Evolutionary conservation across 2,797 vertebrate genomes (phyloP), one percentile per base, ranked within the genome.

Genomic region (Nyctibius grandis): DNA sequence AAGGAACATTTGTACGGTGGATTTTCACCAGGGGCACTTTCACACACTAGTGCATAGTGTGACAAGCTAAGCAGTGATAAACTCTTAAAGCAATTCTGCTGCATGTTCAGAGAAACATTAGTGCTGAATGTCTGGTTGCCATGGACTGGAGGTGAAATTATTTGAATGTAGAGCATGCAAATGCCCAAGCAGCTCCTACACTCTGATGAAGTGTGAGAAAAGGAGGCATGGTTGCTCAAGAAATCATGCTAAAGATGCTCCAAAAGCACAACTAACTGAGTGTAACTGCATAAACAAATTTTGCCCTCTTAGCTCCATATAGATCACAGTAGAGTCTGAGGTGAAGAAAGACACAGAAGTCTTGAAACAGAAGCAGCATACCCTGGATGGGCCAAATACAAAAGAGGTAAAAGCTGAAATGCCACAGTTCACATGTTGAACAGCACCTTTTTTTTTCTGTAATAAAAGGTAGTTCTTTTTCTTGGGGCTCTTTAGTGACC

Each of bases 401-500:
- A 69, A 70, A n/a, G 5, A 73, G 38, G 5, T 16, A 47, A 63
- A 74, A 85, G 23, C 3, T 75, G 29, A 77, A 34, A 36, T 70
- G 14, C 7, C 20, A 29, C 0, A 2, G 12, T 38, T 53, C 3
- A 10, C 0, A 0, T 12, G 3, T 15, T 64, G 26, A 67, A 26
- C 11, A 56, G 5, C 5, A 44, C 33, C n/a, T n/a, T n/a, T 67
- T 75, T 19, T 42, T 60, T 91, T 51, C 22, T 67, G 9, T 38
- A 34, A 29, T 18, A 48, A 48, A 44, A 68, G 4, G 15, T 6
- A 80, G 3, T 3, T 50, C 25, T 47, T 81, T 59, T 92, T 18
- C 50, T 51, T 36, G n/a, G 29, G 9, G 9, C 11, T 75, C 25
- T 82, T 75, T 19, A 25, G 6, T 29, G 11, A 40, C 26, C 7